Evolutionary conservation across 2,888 invertebrate genomes (phyloP).

Genomic region (Synergus japonicus): DNA sequence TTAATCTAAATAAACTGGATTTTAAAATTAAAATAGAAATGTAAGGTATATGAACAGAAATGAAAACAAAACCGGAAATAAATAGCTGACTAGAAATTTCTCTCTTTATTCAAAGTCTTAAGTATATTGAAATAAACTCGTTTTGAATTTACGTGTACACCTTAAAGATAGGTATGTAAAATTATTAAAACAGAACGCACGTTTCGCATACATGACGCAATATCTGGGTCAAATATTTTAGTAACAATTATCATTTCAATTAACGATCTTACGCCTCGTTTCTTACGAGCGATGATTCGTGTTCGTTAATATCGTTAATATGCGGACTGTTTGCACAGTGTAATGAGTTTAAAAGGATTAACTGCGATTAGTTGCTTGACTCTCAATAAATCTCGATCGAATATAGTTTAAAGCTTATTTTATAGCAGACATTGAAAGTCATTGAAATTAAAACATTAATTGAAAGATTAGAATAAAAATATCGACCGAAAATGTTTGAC

Average conservation of each 20-base stretch:
- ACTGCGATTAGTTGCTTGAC: constrained; percentile 43
- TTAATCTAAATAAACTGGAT: no score
- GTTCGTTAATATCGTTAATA: constrained; percentile 65
- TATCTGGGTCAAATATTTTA: constrained; percentile 73
- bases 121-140: not conserved
- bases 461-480: no score
- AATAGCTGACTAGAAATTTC: no score
- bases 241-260: constrained; percentile 67
- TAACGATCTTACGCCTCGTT: constrained; percentile 64
- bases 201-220: constrained; percentile 47
- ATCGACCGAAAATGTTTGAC: no score
- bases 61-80: no score
- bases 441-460: not conserved
- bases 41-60: no score
- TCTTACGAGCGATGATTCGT: constrained; percentile 56
- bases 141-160: not conserved
- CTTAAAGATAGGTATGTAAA: not conserved
- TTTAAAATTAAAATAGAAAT: no score
- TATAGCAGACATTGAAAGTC: not conserved
- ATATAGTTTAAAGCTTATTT: not conserved
- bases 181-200: constrained; percentile 16
- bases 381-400: not conserved
- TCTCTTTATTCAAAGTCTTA: not conserved
- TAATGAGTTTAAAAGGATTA: constrained; percentile 67
- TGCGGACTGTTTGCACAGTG: constrained; percentile 55